Evolutionary conservation across 2,113 vertebrate genomes (phyloP), one percentile per base, ranked within the genome.

Genomic region (Rhinoderma darwinii): DNA sequence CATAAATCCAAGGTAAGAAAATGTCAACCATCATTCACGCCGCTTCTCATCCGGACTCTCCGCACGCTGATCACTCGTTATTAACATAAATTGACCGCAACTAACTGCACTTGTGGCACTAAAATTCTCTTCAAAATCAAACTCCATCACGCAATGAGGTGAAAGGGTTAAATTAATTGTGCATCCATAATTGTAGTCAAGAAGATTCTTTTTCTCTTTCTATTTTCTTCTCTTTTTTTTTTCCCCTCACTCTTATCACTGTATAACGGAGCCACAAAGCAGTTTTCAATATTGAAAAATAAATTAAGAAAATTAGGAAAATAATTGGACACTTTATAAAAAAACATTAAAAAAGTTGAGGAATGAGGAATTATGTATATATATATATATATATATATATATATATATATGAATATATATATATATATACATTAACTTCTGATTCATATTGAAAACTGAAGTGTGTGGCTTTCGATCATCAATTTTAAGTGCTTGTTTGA

Each of bases 1-100:
- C 98, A 99, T 93, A 99, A 99, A 94, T 95, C 95, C 82, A 99
- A 99, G 97, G 98, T 99, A 96, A 93, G 94, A 89, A 90, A 93
- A 89, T 76, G 76, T 70, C 84, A 15, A 35, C 88, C 63, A 73
- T 74, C 63, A 70, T 82, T 74, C 66, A 81, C 85, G 22, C 22
- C 35, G 77, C 83, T 77, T 81, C 70, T 72, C 77, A 81, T 81
- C 37, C 77, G 35, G 77, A 87, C 56, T 59, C 39, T 32, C n/a
- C 72, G 68, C 85, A 81, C 85, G 61, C 66, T 74, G n/a, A 56
- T 80, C 77, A 82, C 83, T 76, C 56, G 83, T 75, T 75, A 41
- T 84, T 77, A 59, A 84, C 79, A 44, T 82, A 18, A 82, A 44
- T 30, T 54, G 50, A 72, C 72, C 59, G 63, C 74, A 44, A 59